Base-by-base conservation (phyloP, 2,113 vertebrate species). In the Pseudois nayaur region DNA sequence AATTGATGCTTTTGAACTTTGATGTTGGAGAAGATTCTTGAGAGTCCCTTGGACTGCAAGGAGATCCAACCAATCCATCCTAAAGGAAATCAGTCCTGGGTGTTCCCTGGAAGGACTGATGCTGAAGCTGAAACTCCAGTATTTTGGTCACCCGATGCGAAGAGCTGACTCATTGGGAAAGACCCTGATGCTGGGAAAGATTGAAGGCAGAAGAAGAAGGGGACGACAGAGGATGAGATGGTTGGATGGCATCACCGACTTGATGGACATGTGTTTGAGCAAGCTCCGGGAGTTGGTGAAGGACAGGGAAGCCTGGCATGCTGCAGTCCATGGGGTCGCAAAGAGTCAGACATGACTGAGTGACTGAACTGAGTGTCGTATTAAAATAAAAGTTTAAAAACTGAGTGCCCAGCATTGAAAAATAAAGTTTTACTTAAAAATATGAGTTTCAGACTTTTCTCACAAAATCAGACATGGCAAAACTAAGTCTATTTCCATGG, bases 361-460 rank as follows among this genome's bases (percentile, higher is more conserved):
- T 71, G 67, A 71, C 67, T 71, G n/a, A 71, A 71, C 67, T 71
- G 64, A 67, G 33, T 67, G n/a, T 40, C 67, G 13, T 40, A 40
- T 71, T 71, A 71, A 71, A 71, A 71, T 40, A 6, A 40, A 71
- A 71, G 36, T 21, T 40, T 40, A 23, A n/a, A 87, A 36, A 23
- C 81, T 87, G 33, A 87, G 67, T 71, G 19, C n/a, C n/a, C 17
- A 45, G 5, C 79, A 7, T 17, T 94, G 25, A 81, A 67, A 94
- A 92, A n/a, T 60, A 83, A 59, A 12, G 43, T 82, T 89, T 86
- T 33, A 29, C 33, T 95, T 86, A 81, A 92, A 94, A 89, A 54
- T 60, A 92, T 81, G n/a, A 59, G 45, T 36, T 94, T 88, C 33
- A 71, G 31, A 81, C 21, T 81, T 93, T 7, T 95, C 48, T 89